phyloP scores from a whole-genome alignment of 2,888 invertebrate species.

The Carcina quercana region DNA sequence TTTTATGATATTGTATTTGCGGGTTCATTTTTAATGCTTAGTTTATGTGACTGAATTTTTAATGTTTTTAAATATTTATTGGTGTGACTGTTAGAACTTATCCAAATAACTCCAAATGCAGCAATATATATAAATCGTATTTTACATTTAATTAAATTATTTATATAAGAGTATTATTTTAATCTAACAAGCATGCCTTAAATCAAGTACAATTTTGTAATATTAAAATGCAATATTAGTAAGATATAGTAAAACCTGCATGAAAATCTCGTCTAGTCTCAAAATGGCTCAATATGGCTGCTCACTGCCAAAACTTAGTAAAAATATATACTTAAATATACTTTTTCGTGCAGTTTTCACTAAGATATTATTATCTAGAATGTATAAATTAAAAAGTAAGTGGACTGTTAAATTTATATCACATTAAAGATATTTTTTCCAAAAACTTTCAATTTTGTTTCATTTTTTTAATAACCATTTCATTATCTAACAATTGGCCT shows the following conservation, averaged over 20 bases:
- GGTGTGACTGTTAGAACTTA: no score
- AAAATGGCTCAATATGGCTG: constrained; percentile 3
- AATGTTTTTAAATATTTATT: no score
- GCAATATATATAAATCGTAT: no score
- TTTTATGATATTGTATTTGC: no score
- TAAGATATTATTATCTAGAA: constrained; percentile 22
- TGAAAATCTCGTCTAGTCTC: constrained; percentile 13
- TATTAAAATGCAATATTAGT: constrained; percentile 25
- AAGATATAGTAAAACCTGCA: constrained; percentile 20
- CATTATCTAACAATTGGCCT: constrained; percentile 18
- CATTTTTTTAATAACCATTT: constrained; percentile 36
- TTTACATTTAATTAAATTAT: no score
- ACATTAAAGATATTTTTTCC: constrained; percentile 50
- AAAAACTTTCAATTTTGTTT: constrained; percentile 39
- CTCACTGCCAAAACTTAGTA: constrained; percentile 2
- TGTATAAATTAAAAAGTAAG: constrained; percentile 54
- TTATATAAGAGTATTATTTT: constrained; percentile 1
- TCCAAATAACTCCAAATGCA: no score
- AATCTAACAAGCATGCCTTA: constrained; percentile 27
- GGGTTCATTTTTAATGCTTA: no score
- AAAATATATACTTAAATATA: not conserved
- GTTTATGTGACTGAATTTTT: no score
- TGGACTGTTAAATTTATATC: constrained; percentile 68
- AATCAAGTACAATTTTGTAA: constrained; percentile 37
- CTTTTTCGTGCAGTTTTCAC: constrained; percentile 27